Percentiles rank a stretch among this genome's conserved stretches.
Conservation (phyloP, 2,888 invertebrate species). For the Crocallis elinguaria region DNA sequence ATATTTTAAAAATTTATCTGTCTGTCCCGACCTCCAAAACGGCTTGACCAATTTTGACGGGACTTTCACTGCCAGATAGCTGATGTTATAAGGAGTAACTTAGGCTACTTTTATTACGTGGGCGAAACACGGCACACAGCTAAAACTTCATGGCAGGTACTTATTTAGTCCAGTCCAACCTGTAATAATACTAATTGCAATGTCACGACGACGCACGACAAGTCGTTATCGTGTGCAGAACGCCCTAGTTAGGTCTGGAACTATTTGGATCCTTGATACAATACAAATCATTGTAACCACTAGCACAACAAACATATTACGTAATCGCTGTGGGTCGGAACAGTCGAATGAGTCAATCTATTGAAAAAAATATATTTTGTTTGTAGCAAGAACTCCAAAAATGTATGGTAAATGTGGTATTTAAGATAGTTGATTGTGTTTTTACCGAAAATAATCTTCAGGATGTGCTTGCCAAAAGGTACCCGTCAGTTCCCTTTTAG, state of each 20-base stretch:
- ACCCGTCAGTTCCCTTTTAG: slow-evolving; percentile 40
- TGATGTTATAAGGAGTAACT: too few species aligned
- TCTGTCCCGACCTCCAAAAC: too few species aligned
- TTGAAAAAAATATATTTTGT: slow-evolving; percentile 49
- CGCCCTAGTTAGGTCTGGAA: background rate
- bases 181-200: too few species aligned
- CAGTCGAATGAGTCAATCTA: slow-evolving; percentile 62
- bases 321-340: slow-evolving; percentile 53
- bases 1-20: too few species aligned
- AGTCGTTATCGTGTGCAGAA: too few species aligned
- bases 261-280: slow-evolving; percentile 14
- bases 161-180: too few species aligned
- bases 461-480: slow-evolving; percentile 39
- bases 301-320: slow-evolving; percentile 49
- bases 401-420: slow-evolving; percentile 68
- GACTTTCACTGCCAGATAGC: too few species aligned
- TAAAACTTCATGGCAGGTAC: too few species aligned
- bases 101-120: too few species aligned
- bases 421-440: slow-evolving; percentile 51
- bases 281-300: slow-evolving; percentile 36
- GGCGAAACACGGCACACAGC: too few species aligned
- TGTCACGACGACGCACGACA: too few species aligned
- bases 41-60: too few species aligned
- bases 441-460: slow-evolving; percentile 45
- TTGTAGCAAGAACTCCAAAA: slow-evolving; percentile 54